Conservation (phyloP, 2,113 vertebrate species). For the Limnothrissa miodon region DNA sequence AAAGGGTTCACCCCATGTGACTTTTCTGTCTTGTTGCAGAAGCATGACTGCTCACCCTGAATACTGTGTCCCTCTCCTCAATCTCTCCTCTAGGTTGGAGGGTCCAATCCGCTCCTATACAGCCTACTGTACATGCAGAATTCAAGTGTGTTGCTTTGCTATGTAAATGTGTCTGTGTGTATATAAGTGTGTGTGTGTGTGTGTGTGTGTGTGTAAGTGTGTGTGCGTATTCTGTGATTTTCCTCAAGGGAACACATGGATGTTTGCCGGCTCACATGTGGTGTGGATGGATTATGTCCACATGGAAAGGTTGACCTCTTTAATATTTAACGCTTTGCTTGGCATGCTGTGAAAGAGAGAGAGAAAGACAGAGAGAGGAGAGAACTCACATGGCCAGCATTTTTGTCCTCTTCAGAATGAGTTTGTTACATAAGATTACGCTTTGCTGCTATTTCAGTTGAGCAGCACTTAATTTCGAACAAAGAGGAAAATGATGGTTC, state of each 20-base stretch:
- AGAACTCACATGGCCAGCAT: not conserved
- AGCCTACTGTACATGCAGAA: not conserved
- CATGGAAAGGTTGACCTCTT: constrained; percentile 20
- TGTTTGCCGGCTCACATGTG: constrained; percentile 10
- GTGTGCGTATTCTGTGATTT: not conserved
- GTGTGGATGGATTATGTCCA: constrained; percentile 12
- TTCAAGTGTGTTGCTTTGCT: not conserved
- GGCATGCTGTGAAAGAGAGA: constrained; percentile 2
- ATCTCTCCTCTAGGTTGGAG: not conserved
- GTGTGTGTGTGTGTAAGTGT: not conserved
- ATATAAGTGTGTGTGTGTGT: not conserved
- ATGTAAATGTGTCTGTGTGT: not conserved
- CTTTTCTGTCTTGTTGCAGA: not conserved
- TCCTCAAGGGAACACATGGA: constrained; percentile 3
- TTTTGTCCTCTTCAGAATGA: not conserved
- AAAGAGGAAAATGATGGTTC: not conserved
- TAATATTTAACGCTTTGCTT: constrained; percentile 18
- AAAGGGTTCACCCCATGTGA: not conserved
- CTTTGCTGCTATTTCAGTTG: not conserved
- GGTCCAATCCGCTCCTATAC: not conserved
- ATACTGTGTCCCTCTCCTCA: not conserved
- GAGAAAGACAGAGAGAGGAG: not conserved
- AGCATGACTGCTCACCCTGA: not conserved
- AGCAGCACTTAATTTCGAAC: not conserved
- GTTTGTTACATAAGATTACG: not conserved